These are phyloP conservation scores for Orchestes rusci DNA, from an alignment of 2,888 invertebrate species.

Conservation along the genomic window DNA sequence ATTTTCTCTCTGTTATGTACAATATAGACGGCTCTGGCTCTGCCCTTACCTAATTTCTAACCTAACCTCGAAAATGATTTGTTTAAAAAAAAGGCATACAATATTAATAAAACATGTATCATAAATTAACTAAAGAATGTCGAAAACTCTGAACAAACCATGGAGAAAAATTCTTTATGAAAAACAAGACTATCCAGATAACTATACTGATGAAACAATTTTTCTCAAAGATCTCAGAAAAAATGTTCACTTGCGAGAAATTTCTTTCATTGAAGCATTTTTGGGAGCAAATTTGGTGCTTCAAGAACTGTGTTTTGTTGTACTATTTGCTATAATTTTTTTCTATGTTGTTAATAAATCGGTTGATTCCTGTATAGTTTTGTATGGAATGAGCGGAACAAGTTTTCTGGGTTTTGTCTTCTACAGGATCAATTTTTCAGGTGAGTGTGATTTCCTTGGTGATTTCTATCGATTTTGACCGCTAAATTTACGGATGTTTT, in stretches of 20 bases:
- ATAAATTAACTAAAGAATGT: too few relatives aligned
- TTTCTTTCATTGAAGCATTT: conserved; percentile 62
- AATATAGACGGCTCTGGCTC: too few relatives aligned
- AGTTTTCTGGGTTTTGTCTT: conserved; percentile 58
- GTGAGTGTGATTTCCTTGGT: too few relatives aligned
- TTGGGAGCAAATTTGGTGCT: conserved; percentile 71
- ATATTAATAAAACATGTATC: too few relatives aligned
- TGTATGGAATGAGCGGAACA: conserved; percentile 50
- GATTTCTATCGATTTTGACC: too few relatives aligned
- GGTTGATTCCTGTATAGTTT: conserved; percentile 56
- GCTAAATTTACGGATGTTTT: too few relatives aligned
- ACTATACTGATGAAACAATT: conserved; percentile 77
- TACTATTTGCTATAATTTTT: conserved; percentile 65
- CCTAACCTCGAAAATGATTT: too few relatives aligned
- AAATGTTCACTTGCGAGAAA: conserved; percentile 72
- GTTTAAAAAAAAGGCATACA: too few relatives aligned
- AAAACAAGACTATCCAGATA: conserved; percentile 81
- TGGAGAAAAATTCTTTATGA: conserved; percentile 91
- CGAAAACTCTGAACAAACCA: conserved; percentile 41
- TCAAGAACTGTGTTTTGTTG: conserved; percentile 71
- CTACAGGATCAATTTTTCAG: conserved; percentile 43
- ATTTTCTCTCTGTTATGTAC: too few relatives aligned
- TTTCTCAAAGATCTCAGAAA: conserved; percentile 80
- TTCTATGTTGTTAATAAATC: conserved; percentile 64
- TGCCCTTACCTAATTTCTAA: too few relatives aligned